These are phyloP conservation scores for Xiphorhynchus elegans DNA, from an alignment of 2,113 vertebrate species.

Conservation along the genomic window DNA sequence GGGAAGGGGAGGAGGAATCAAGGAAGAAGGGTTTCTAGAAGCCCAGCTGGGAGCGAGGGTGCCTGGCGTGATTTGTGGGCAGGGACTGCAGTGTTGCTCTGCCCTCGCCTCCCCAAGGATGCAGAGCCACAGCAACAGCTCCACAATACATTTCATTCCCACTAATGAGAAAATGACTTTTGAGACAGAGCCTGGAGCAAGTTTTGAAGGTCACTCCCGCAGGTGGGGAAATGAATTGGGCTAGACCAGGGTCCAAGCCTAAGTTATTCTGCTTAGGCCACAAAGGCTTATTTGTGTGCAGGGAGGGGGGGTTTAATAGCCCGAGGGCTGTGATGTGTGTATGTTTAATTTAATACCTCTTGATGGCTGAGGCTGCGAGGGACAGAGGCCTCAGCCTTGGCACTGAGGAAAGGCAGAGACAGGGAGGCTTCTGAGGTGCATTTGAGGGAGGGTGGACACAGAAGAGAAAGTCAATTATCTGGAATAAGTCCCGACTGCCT, in stretches of 20 bases:
- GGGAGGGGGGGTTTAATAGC: neutral
- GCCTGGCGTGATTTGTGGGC: neutral
- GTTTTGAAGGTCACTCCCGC: constrained; percentile 24
- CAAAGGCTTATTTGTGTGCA: neutral
- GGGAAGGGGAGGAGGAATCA: neutral
- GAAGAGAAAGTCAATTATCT: neutral
- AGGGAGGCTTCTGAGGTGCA: neutral
- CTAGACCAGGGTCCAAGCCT: neutral
- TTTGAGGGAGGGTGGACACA: neutral
- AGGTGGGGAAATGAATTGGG: constrained; percentile 19
- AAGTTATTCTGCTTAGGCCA: neutral
- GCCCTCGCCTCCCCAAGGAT: neutral
- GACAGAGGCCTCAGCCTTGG: neutral
- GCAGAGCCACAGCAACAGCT: neutral
- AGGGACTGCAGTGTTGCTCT: neutral
- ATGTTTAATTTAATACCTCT: neutral
- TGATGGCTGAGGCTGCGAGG: neutral
- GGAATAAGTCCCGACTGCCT: neutral
- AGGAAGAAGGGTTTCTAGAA: neutral
- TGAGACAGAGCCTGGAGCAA: constrained; percentile 28
- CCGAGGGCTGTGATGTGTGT: neutral
- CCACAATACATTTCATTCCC: neutral
- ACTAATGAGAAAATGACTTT: constrained; percentile 6
- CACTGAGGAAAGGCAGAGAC: neutral
- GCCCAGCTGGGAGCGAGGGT: neutral